Evolutionary conservation across 2,888 invertebrate genomes (phyloP).

Genomic region (Cyclophora albipunctata): DNA sequence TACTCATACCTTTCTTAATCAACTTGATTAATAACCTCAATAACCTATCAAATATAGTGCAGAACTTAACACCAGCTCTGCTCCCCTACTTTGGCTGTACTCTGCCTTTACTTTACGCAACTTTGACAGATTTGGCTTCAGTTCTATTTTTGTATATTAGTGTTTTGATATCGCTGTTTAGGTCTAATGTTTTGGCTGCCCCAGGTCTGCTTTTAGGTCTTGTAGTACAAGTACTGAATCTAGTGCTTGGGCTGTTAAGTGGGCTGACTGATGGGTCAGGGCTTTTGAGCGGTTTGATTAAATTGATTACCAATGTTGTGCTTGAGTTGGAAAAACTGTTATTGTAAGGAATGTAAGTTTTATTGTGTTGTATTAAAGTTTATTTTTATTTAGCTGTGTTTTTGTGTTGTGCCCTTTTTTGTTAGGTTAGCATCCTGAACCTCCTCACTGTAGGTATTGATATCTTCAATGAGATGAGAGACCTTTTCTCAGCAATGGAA

Average conservation of each 20-base stretch:
- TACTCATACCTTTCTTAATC: constrained; percentile 57
- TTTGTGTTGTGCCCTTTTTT: constrained; percentile 2
- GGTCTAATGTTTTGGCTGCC: constrained; percentile 57
- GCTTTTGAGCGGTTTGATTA: constrained; percentile 47
- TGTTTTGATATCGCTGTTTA: constrained; percentile 56
- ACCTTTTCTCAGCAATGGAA: too few species aligned
- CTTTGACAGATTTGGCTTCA: constrained; percentile 60
- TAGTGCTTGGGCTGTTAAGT: constrained; percentile 52
- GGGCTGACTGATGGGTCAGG: constrained; percentile 54
- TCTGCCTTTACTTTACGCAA: constrained; percentile 54
- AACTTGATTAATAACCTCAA: constrained; percentile 65
- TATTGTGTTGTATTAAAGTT: constrained; percentile 14
- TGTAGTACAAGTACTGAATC: constrained; percentile 47
- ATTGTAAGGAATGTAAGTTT: constrained; percentile 22
- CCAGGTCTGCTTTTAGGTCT: constrained; percentile 50
- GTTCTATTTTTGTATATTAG: constrained; percentile 63
- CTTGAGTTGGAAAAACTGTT: constrained; percentile 58
- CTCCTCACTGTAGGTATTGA: too few species aligned
- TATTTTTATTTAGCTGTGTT: constrained; percentile 5
- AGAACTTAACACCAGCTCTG: constrained; percentile 60
- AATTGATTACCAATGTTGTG: constrained; percentile 52
- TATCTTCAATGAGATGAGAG: too few species aligned
- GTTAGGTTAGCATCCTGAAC: too few species aligned
- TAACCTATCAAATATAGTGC: constrained; percentile 62
- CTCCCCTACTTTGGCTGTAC: constrained; percentile 66